Evolutionary conservation across 2,888 invertebrate species (phyloP), one percentile per base, ranked within the genome.

Genomic region (Acanthopleura granulata): DNA sequence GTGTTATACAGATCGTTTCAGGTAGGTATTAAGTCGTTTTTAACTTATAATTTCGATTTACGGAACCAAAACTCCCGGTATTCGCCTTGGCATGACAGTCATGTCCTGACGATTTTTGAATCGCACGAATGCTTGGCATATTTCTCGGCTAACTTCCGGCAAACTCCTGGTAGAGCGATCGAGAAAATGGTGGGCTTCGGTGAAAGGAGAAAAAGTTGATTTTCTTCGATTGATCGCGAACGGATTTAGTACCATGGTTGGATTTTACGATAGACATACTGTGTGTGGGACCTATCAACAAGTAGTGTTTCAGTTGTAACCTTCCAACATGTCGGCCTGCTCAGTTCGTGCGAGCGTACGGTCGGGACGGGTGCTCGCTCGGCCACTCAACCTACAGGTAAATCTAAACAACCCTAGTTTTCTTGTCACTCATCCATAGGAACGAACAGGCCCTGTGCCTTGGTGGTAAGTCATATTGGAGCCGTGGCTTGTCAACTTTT

Each of bases 1-100:
- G 93, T 92, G 92, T 92, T 92, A 92, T 92, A 91, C 92, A 91
- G 92, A 92, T 92, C 92, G 92, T 93, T 92, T 92, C 93, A 93
- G 95, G 95, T 89, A 82, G 86, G 88, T 87, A 81, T 75, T 40
- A 73, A 72, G 74, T 70, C 77, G 76, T 76, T 77, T 76, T 79
- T n/a, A 57, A 25, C 70, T 30, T 66, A 57, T 74, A 77, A 81
- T 71, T 71, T 74, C 51, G 11, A 57, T 49, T 16, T 75, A 70
- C 74, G 80, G 78, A 76, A 79, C 75, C 69, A 79, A 80, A 75
- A 75, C 76, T 66, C 75, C 76, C 73, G 73, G 79, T 79, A 81
- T 82, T 49, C 75, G 79, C 81, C 77, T 75, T 79, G 84, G 85
- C 84, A 86, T 85, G 84, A 82, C 80, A 76, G 83, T 81, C 82